Percentiles rank a stretch among this genome's conserved stretches.
Evolutionary conservation across 2,888 invertebrate genomes (phyloP).

Genomic region (Choreutis nemorana): DNA sequence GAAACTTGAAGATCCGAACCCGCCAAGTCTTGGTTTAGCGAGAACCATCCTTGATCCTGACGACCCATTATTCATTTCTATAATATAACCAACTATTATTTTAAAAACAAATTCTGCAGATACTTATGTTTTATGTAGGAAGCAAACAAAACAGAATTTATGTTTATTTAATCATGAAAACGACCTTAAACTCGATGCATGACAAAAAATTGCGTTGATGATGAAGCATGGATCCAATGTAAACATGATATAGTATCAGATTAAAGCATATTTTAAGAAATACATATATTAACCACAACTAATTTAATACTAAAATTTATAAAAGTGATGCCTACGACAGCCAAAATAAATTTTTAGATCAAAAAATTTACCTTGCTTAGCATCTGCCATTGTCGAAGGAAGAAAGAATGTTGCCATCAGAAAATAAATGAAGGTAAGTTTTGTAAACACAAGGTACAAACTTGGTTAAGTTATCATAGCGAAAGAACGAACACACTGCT

Average conservation of each 20-base stretch:
- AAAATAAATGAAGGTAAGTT: background rate
- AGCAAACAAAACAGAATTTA: too few species aligned
- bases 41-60: constrained; percentile 44
- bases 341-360: constrained; percentile 13
- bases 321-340: background rate
- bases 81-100: too few species aligned
- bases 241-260: background rate
- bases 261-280: background rate
- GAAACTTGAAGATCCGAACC: constrained; percentile 43
- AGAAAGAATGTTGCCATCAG: constrained; percentile 7
- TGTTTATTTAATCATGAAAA: constrained; percentile 6
- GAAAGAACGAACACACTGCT: too few species aligned
- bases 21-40: constrained; percentile 53
- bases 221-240: constrained; percentile 25
- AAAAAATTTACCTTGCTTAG: constrained; percentile 51
- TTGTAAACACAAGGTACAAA: too few species aligned
- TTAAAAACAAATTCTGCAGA: too few species aligned
- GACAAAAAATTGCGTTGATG: constrained; percentile 32
- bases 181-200: constrained; percentile 10
- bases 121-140: too few species aligned
- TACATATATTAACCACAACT: constrained; percentile 1
- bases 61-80: constrained; percentile 38
- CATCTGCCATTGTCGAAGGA: constrained; percentile 55
- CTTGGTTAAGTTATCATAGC: too few species aligned
- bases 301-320: background rate